Evolutionary conservation across 2,888 invertebrate species (phyloP), one percentile per base, ranked within the genome.

Genomic region (Melanotus villosus): DNA sequence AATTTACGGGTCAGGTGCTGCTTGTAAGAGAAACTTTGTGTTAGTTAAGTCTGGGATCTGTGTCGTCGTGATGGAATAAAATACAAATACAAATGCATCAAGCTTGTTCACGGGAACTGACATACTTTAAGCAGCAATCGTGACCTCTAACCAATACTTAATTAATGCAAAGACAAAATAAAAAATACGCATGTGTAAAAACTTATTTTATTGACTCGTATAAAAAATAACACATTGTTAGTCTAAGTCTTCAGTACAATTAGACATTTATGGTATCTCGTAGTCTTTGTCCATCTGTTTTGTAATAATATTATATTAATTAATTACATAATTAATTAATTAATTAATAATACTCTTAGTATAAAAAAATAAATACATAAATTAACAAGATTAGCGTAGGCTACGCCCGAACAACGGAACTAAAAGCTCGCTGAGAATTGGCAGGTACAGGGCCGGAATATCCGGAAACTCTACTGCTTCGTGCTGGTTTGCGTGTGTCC

Each of bases 401-500:
- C 71, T 70, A 43, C 32, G 73, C 71, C 76, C 77, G 72, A 68
- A 75, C 73, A 70, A 76, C 75, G 76, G 76, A 78, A 78, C 77
- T 54, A 52, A 77, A 74, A 73, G 75, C 76, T 77, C 78, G 76
- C 80, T 81, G 80, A 81, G 79, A 78, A 77, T 79, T 84, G 79
- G 81, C 84, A 84, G 84, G 84, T 85, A 84, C 84, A 78, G 75
- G 79, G 74, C 80, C 78, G 76, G 77, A 76, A 66, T 70, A 71
- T 71, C 76, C 64, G 66, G 63, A 50, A 60, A 60, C 45, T 73
- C 77, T 80, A 81, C 75, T 80, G 80, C 75, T 80, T 74, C 71
- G 80, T 82, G 90, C 84, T 90, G 90, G 77, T 75, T 70, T 78
- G 81, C 38, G 77, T 74, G 84, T 95, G 94, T 75, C 90, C 93